Evolutionary conservation across 2,113 vertebrate genomes (phyloP).

Genomic region (Crotalus helleri): DNA sequence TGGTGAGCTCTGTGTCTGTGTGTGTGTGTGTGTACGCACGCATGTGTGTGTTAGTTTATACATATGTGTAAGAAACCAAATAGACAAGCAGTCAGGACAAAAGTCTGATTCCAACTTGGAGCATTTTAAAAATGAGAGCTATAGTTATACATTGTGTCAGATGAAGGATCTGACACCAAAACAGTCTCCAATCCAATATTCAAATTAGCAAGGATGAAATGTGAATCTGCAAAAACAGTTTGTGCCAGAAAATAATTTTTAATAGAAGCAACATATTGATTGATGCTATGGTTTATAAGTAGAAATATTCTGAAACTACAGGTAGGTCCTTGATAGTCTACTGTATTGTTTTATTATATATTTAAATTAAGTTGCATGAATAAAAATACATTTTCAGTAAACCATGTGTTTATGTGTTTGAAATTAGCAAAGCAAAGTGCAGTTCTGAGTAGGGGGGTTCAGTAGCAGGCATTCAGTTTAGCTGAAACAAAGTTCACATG

Average conservation of each 20-base stretch:
- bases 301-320: not conserved
- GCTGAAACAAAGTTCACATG: not conserved
- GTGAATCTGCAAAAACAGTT: not conserved
- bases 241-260: not conserved
- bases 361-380: not conserved
- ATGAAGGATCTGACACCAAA: not conserved
- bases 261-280: not conserved
- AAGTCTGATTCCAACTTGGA: not conserved
- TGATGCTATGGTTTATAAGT: not conserved
- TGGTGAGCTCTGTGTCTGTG: fast-evolving
- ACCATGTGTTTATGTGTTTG: not conserved
- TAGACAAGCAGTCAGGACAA: not conserved
- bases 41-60: not conserved
- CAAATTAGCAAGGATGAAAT: not conserved
- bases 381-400: not conserved
- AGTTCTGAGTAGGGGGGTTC: not conserved
- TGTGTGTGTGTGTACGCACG: not conserved
- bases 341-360: not conserved
- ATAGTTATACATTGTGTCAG: not conserved
- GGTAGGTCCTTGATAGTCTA: not conserved
- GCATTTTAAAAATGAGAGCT: not conserved
- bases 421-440: not conserved
- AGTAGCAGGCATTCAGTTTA: not conserved
- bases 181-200: not conserved
- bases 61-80: not conserved